phyloP scores from a whole-genome alignment of 92 coral and sea anemone genomes.

The Phenganax stokvisi region DNA sequence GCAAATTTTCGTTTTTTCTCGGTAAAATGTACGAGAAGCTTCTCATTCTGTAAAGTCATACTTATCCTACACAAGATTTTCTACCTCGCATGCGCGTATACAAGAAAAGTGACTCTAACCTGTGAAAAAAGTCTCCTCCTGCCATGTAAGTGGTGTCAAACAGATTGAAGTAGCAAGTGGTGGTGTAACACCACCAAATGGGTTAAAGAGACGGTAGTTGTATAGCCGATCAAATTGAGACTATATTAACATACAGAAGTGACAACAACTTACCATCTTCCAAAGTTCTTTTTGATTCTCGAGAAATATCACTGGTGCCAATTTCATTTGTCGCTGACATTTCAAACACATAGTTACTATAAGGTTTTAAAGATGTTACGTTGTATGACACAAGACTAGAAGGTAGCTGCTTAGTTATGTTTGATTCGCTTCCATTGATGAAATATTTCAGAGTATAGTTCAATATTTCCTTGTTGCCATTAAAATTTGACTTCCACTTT shows the following conservation, averaged over 20 bases:
- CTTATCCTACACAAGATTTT: no score
- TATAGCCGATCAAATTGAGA: not conserved
- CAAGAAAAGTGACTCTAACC: no score
- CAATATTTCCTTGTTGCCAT: slow-evolving; percentile 52
- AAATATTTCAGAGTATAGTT: slow-evolving; percentile 40
- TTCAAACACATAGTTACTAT: slow-evolving; percentile 43
- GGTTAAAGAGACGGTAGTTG: no score
- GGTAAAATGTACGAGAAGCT: no score
- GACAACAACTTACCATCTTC: slow-evolving; percentile 43
- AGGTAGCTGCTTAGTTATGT: not conserved
- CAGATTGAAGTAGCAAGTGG: no score
- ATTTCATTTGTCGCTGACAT: slow-evolving; percentile 55
- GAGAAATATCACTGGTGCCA: slow-evolving; percentile 48
- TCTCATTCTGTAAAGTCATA: no score
- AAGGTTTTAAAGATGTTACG: slow-evolving; percentile 44
- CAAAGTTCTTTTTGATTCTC: slow-evolving; percentile 14
- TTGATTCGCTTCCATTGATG: slow-evolving; percentile 35
- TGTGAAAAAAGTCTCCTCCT: no score
- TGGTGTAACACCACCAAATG: no score
- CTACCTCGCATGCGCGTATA: no score
- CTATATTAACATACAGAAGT: not conserved
- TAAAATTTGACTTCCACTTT: slow-evolving; percentile 46
- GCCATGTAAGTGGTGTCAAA: no score
- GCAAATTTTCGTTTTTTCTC: not conserved
- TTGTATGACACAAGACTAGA: slow-evolving; percentile 24